Evolutionary conservation across 1,140 invertebrate species (phyloP), one percentile per base, ranked within the genome.

Genomic region (Hetaerina americana): DNA sequence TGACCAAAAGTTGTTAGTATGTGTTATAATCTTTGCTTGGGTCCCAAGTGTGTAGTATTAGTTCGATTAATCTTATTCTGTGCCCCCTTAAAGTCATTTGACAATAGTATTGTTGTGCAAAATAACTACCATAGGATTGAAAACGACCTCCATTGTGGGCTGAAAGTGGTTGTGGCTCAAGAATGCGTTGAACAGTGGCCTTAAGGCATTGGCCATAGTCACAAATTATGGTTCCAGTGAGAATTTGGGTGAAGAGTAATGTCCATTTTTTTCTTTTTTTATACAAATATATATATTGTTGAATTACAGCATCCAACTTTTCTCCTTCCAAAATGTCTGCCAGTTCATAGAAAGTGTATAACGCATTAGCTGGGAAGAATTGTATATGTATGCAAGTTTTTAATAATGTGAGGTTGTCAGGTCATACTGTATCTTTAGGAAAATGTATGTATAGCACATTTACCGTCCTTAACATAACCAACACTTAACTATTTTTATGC

Each of bases 401-500:
- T 57, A 12, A 57, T 57, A 57, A 57, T 57, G 40, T 57, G 40
- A 57, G 40, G 40, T n/a, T 57, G 40, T 57, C 40, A 57, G 40
- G 15, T 57, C 40, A 57, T 57, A 57, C 40, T 57, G 2, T 57
- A 57, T 57, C 40, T 57, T 57, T 57, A 57, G 40, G 40, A 57
- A 57, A 57, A 57, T 57, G 40, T 57, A 57, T 57, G 40, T 57
- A 57, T 57, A 57, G 26, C 28, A 69, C 28, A 69, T 69, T 69
- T 69, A 69, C 68, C 68, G 68, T 69, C 68, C 68, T 69, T 8
- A 69, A 69, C 8, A 28, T 27, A 27, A 69, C 1, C 24, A 26
- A 27, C 68, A 69, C 26, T 69, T 27, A 22, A 27, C 68, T 69
- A 69, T 69, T 69, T 69, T 69, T 69, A 69, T 69, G 68, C 68